Conservation (phyloP, 2,888 invertebrate species). For the Argyresthia albistria region DNA sequence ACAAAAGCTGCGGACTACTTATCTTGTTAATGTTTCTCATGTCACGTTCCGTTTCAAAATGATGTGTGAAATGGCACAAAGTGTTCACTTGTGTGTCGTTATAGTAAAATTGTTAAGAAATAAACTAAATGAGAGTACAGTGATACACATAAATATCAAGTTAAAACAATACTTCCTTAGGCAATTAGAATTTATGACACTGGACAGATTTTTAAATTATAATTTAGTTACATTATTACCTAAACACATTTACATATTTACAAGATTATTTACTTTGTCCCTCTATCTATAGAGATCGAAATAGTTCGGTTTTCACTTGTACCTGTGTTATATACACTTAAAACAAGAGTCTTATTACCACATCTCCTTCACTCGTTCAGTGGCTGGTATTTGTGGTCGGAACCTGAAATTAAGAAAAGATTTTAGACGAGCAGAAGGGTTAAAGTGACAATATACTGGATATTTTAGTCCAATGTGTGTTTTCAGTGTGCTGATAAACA, state of each 20-base stretch:
- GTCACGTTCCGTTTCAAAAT: too few species aligned
- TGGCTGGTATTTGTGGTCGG: conserved; percentile 57
- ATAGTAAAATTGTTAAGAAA: conserved; percentile 9
- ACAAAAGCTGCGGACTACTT: too few species aligned
- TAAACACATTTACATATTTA: conserved; percentile 53
- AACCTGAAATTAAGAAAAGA: conserved; percentile 35
- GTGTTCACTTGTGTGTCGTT: conserved; percentile 58
- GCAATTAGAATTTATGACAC: conserved; percentile 51
- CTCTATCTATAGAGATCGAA: background rate
- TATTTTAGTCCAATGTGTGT: too few species aligned
- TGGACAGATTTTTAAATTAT: conserved; percentile 34
- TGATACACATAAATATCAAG: conserved; percentile 10
- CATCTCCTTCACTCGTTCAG: conserved; percentile 70
- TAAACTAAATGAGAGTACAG: background rate
- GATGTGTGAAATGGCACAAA: conserved; percentile 45
- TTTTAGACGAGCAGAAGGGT: background rate
- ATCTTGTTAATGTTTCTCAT: too few species aligned
- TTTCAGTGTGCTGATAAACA: too few species aligned
- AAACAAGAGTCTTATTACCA: conserved; percentile 37
- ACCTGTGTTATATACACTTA: background rate
- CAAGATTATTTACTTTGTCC: conserved; percentile 18
- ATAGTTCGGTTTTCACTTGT: background rate
- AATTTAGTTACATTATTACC: conserved; percentile 19
- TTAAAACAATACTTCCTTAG: background rate
- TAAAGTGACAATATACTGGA: too few species aligned